phyloP scores from a whole-genome alignment of 2,888 invertebrate species.

The Microchrysa polita region DNA sequence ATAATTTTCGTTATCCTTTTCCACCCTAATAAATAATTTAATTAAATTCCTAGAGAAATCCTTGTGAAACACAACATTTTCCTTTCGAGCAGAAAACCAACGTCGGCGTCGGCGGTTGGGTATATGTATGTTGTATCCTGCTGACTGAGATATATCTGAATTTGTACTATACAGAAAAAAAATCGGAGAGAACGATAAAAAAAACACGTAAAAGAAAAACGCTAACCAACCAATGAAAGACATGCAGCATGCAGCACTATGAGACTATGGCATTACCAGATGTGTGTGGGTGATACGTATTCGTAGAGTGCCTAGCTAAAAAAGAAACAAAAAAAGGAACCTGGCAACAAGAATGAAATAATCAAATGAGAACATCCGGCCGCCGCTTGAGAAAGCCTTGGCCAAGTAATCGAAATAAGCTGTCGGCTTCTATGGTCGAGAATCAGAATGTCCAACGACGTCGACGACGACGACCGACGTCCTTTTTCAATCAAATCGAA shows the following conservation, averaged over 20 bases:
- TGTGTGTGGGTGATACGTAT: conserved; percentile 13
- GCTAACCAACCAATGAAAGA: conserved; percentile 26
- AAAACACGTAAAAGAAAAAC: background rate
- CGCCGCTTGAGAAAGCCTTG: background rate
- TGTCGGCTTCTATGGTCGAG: conserved; percentile 44
- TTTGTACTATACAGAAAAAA: background rate
- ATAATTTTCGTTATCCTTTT: conserved; percentile 49
- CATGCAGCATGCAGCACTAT: too few species aligned
- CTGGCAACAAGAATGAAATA: conserved; percentile 40
- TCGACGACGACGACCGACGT: too few species aligned
- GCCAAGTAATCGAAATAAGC: conserved; percentile 43
- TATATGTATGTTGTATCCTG: too few species aligned
- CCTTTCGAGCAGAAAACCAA: conserved; percentile 26
- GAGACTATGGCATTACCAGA: conserved; percentile 11
- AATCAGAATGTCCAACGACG: conserved; percentile 40
- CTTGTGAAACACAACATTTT: conserved; percentile 34
- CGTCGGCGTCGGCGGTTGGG: conserved; percentile 30
- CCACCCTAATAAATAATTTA: conserved; percentile 52
- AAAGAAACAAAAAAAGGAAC: conserved; percentile 26
- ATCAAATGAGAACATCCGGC: conserved; percentile 26
- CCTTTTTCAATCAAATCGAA: conserved; percentile 44
- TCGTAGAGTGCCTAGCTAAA: conserved; percentile 6
- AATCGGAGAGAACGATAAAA: too few species aligned
- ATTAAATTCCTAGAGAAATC: conserved; percentile 52
- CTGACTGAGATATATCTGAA: background rate